Conservation (phyloP, 2,113 vertebrate genomes). For the Lophochroa leadbeateri region DNA sequence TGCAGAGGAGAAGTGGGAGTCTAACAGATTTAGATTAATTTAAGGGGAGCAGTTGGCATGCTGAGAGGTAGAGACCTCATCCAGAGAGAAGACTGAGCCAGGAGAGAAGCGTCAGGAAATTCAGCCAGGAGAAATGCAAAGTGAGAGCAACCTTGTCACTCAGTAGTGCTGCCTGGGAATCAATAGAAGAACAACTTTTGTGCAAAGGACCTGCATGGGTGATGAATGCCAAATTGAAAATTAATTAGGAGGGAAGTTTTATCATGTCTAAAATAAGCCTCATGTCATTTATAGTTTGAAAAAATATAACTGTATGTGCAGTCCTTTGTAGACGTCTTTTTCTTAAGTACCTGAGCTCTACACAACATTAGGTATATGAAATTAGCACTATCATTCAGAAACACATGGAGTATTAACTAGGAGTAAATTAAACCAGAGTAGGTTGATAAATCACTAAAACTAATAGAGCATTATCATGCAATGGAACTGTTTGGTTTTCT, state of each 20-base stretch:
- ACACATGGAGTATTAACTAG: background rate
- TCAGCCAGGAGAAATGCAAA: background rate
- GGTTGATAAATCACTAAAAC: background rate
- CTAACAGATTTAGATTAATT: background rate
- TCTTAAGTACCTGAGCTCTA: background rate
- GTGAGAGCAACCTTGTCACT: background rate
- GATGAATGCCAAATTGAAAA: background rate
- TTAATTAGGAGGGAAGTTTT: background rate
- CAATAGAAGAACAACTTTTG: background rate
- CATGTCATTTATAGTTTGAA: background rate
- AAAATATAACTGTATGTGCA: background rate
- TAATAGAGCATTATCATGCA: background rate
- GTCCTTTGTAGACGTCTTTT: background rate
- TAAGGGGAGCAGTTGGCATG: background rate
- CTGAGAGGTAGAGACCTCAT: background rate
- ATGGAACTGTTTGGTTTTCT: background rate
- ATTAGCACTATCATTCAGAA: background rate
- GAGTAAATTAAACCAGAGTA: background rate
- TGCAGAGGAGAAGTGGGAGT: background rate
- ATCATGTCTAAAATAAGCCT: background rate
- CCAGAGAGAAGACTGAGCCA: background rate
- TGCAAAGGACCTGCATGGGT: background rate
- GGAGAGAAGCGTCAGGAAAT: background rate
- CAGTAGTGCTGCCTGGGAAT: background rate
- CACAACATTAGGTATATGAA: background rate